Conservation (phyloP, 2,888 invertebrate genomes). For the Saturnia japonica region DNA sequence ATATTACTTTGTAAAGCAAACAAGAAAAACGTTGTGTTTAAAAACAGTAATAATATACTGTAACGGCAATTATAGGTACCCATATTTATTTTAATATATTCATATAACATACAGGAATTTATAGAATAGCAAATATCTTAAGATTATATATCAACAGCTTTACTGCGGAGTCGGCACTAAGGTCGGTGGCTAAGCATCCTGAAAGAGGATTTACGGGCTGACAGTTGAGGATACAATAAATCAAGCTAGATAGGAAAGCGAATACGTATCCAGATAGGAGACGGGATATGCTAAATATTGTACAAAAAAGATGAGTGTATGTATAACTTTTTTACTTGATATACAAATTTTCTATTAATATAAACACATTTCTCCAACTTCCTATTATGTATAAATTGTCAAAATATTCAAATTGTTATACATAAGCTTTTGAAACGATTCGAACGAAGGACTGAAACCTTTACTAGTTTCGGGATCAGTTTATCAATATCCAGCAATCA, state of each 20-base stretch:
- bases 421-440: too few species aligned
- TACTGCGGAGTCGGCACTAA: not conserved
- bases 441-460: too few species aligned
- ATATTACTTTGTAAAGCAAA: not conserved
- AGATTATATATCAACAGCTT: not conserved
- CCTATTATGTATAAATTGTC: too few species aligned
- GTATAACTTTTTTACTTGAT: not conserved
- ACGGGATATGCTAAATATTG: not conserved
- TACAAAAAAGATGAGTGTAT: not conserved
- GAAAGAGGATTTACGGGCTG: constrained; percentile 8
- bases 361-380: too few species aligned
- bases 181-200: not conserved
- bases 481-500: too few species aligned
- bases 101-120: not conserved
- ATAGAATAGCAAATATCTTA: not conserved
- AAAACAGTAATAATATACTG: too few species aligned
- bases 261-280: not conserved
- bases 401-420: too few species aligned
- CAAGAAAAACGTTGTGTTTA: too few species aligned
- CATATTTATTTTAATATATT: not conserved
- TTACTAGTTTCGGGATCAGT: too few species aligned
- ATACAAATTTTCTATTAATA: not conserved
- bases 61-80: not conserved
- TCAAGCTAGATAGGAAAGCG: constrained; percentile 9
- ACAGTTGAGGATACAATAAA: constrained; percentile 9